phyloP scores from a whole-genome alignment of 2,797 vertebrate species.

The Gorsachius magnificus region DNA sequence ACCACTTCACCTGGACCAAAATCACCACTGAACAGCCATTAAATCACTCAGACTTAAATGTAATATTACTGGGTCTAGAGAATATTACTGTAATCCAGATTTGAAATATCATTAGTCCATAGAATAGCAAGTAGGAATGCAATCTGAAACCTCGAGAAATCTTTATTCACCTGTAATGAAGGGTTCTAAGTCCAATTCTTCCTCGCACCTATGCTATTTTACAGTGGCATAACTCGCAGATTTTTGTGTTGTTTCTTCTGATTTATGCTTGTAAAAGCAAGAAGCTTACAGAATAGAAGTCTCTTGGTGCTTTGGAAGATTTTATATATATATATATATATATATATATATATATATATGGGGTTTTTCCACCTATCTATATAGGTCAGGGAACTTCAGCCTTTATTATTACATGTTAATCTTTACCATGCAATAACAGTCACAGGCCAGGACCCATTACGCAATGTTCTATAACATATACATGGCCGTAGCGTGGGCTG shows the following conservation, averaged over 20 bases:
- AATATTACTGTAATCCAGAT: conserved; percentile 50
- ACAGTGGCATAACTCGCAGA: neutral
- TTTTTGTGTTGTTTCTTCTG: neutral
- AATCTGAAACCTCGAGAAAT: neutral
- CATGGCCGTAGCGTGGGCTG: fast-evolving
- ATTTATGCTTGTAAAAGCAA: neutral
- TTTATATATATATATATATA: neutral
- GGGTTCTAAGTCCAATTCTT: neutral
- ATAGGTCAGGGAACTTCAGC: neutral
- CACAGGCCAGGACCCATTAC: neutral
- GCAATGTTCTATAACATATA: neutral
- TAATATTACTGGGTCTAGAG: conserved; percentile 57
- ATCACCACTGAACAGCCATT: conserved; percentile 64
- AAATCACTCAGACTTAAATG: conserved; percentile 67
- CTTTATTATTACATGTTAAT: neutral
- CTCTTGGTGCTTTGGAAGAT: neutral
- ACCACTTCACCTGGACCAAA: conserved; percentile 61
- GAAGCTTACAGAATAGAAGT: neutral
- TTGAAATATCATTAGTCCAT: neutral
- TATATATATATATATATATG: too few relatives aligned
- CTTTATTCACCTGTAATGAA: conserved; percentile 19
- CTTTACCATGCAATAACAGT: neutral
- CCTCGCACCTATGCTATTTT: neutral
- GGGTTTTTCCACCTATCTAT: neutral
- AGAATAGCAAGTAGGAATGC: conserved; percentile 8